Percentiles rank a stretch among this genome's conserved stretches.
Evolutionary conservation across 1,140 invertebrate species (phyloP).

Genomic region (Steinernema khuongi): DNA sequence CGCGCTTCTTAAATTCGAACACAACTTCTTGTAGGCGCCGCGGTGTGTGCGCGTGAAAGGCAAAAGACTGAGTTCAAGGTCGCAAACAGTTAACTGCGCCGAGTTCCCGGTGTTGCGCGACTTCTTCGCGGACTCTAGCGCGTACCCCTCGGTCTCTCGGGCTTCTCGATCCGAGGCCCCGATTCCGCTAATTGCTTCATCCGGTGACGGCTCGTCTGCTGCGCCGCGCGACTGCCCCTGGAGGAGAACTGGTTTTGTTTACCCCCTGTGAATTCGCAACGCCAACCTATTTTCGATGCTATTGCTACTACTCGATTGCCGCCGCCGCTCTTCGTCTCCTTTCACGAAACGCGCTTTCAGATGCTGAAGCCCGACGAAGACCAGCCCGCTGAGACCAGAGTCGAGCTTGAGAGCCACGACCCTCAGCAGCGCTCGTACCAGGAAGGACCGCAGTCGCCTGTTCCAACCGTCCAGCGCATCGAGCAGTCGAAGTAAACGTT

Average conservation of each 20-base stretch:
- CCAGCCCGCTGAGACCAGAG: constrained; percentile 23
- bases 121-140: too few relatives aligned
- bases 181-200: constrained; percentile 6
- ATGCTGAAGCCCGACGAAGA: constrained; percentile 33
- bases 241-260: constrained; percentile 11
- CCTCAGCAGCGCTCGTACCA: constrained; percentile 14
- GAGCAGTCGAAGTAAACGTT: neutral
- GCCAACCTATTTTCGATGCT: constrained; percentile 13
- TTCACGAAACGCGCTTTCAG: too few relatives aligned
- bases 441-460: neutral
- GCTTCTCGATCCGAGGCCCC: too few relatives aligned
- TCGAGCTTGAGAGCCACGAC: constrained; percentile 27
- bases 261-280: constrained; percentile 5
- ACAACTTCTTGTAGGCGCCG: neutral
- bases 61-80: constrained; percentile 16
- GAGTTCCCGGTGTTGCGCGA: neutral
- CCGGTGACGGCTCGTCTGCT: neutral
- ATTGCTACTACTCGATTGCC: neutral
- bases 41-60: neutral
- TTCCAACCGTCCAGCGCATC: neutral
- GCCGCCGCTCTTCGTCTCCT: neutral
- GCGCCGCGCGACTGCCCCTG: neutral
- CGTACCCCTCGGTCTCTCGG: too few relatives aligned
- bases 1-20: neutral
- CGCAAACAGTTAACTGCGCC: constrained; percentile 1